Evolutionary conservation across 2,113 vertebrate species (phyloP), one percentile per base, ranked within the genome.

Genomic region (Charina bottae): DNA sequence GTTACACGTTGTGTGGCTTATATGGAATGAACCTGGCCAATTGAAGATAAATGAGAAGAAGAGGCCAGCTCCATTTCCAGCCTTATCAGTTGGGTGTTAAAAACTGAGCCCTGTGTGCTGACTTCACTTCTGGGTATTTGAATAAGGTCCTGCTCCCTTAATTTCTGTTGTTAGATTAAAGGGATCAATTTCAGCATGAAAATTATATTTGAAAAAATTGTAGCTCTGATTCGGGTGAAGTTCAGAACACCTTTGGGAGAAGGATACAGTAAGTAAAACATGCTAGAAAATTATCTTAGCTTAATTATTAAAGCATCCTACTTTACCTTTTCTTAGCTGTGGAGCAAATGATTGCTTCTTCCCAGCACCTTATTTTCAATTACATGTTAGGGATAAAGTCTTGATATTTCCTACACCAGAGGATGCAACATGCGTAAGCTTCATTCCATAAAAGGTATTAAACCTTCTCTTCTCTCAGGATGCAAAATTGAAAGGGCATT

Each of bases 241-340:
- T 92, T 88, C 91, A 17, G 28, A 58, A 88, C 3, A 95, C 21
- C 10, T 58, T 84, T 83, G 83, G 87, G 78, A 28, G 10, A 15
- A 12, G 94, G 46, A 54, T 64, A 1, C 10, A 5, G 7, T 90
- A 85, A 85, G 37, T 17, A 49, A 94, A 91, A 83, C 0, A 23
- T 87, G 84, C 10, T 33, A 92, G 54, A 90, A 8, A 89, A 84
- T 84, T 90, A 72, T 26, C 26, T 83, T 21, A 85, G 2, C 10
- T 93, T 11, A 85, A 92, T 91, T 87, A 92, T 2, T 53, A 53
- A 83, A 90, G 55, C 78, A 90, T 37, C 37, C 21, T 60, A 60
- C 60, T 56, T 59, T 59, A n/a, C 83, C 42, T 84, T 83, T 49
- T 28, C 78, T 90, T 85, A 59, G 54, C 26, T 56, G 42, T 37